These are phyloP conservation scores for Clarias fuscus DNA, from an alignment of 2,797 vertebrate genomes.

Conservation along the genomic window DNA sequence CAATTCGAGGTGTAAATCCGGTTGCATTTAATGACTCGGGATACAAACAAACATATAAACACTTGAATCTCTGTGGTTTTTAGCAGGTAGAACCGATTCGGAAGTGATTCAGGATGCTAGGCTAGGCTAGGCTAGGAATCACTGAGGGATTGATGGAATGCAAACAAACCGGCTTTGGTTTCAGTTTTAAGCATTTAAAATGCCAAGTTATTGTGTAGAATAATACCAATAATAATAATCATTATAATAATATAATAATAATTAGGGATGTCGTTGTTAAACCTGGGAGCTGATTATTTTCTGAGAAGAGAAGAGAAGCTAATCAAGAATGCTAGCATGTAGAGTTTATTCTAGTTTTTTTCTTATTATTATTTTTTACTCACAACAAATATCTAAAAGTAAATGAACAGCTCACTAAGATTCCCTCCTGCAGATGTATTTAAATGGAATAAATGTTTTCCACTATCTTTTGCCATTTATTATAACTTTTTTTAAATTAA, in stretches of 20 bases:
- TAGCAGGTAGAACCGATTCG: neutral
- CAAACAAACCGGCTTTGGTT: neutral
- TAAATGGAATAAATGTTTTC: too few relatives aligned
- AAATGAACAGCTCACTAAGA: neutral
- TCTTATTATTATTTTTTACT: too few relatives aligned
- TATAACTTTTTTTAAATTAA: too few relatives aligned
- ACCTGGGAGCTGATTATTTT: neutral
- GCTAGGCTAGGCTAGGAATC: neutral
- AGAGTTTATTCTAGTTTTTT: neutral
- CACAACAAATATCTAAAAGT: neutral
- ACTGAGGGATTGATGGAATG: neutral
- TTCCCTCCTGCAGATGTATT: too few relatives aligned
- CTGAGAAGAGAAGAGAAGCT: neutral
- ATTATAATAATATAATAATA: neutral
- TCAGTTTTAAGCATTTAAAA: neutral
- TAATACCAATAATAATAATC: too few relatives aligned
- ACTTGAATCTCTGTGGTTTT: neutral
- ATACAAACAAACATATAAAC: too few relatives aligned
- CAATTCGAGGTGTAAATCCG: too few relatives aligned
- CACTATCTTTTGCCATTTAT: too few relatives aligned
- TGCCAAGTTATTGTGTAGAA: neutral
- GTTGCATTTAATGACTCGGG: neutral
- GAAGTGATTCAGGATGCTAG: conserved; percentile 3
- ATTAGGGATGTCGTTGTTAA: neutral
- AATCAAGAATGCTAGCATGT: conserved; percentile 5